phyloP scores from a whole-genome alignment of 2,113 vertebrate genomes.

The Dryoscopus gambensis region DNA sequence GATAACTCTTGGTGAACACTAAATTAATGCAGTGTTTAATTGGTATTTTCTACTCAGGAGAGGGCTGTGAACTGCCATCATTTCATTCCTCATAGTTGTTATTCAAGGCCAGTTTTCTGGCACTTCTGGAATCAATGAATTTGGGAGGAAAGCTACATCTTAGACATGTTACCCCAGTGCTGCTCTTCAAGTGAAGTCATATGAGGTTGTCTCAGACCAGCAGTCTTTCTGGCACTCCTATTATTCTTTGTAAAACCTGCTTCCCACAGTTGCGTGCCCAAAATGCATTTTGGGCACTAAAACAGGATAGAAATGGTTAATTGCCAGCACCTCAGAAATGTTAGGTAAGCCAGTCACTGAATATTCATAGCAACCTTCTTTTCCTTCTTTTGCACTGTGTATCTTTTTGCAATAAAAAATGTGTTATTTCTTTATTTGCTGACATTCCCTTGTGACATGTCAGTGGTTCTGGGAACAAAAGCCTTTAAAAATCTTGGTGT shows the following conservation, averaged over 20 bases:
- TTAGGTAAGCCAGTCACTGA: neutral
- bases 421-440: neutral
- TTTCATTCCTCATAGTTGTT: neutral
- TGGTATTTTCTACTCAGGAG: neutral
- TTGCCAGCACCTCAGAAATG: neutral
- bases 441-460: neutral
- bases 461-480: neutral
- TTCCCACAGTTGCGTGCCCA: neutral
- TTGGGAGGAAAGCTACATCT: neutral
- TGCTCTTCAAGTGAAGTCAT: neutral
- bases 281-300: neutral
- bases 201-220: neutral
- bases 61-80: neutral
- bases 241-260: neutral
- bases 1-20: neutral
- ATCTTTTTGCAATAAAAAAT: neutral
- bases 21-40: neutral
- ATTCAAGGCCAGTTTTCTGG: neutral
- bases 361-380: neutral
- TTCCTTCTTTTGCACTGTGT: neutral
- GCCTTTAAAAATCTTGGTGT: neutral
- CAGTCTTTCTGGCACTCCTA: neutral
- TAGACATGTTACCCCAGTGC: neutral
- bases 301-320: neutral
- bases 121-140: neutral